Conservation (phyloP, 2,113 vertebrate genomes). For the Tonatia bakeri region DNA sequence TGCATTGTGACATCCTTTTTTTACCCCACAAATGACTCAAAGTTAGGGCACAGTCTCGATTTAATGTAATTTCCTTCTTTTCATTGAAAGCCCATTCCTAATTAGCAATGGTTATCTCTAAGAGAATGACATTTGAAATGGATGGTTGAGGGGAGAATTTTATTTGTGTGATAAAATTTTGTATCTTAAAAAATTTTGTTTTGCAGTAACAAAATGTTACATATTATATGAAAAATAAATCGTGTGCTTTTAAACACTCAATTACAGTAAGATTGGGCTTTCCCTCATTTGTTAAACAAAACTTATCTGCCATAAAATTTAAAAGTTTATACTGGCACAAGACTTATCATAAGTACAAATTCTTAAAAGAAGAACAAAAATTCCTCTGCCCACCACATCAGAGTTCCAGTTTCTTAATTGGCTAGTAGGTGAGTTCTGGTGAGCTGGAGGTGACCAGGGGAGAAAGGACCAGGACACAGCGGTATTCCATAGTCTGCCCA, state of each 20-base stretch:
- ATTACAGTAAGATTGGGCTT: not conserved
- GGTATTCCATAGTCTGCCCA: no score
- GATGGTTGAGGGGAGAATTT: not conserved
- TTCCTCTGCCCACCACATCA: accelerated
- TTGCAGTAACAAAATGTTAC: not conserved
- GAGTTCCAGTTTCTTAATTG: not conserved
- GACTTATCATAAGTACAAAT: not conserved
- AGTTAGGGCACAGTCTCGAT: not conserved
- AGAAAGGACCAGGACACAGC: not conserved
- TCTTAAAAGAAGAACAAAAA: not conserved
- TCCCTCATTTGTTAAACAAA: not conserved
- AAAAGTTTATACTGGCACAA: not conserved
- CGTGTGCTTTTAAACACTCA: not conserved
- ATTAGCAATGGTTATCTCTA: not conserved
- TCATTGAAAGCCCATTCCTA: not conserved
- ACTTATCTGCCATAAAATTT: not conserved
- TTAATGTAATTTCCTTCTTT: not conserved
- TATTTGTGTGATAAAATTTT: not conserved
- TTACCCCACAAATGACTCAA: not conserved
- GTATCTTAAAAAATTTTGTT: not conserved
- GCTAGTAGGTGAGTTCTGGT: not conserved
- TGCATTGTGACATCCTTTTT: no score
- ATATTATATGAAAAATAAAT: not conserved
- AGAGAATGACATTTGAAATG: not conserved
- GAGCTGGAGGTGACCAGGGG: not conserved